Conservation (phyloP, 2,113 vertebrate species). For the Sakesphorus luctuosus region DNA sequence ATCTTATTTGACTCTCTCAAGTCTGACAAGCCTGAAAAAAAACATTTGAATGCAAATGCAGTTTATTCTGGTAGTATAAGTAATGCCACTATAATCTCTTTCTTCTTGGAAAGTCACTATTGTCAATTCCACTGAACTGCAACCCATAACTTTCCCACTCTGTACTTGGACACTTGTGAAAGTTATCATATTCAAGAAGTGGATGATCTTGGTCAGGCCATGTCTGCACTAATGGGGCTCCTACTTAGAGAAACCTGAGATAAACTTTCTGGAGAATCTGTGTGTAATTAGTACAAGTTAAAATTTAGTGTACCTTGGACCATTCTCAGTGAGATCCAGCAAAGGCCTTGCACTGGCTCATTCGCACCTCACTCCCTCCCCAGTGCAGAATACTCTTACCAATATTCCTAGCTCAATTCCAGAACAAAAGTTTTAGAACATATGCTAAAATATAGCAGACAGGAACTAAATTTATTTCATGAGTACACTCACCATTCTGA, state of each 20-base stretch:
- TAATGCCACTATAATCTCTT: background rate
- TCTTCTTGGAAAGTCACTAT: background rate
- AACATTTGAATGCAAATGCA: background rate
- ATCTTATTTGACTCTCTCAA: background rate
- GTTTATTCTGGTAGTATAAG: background rate
- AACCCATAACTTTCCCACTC: fast-evolving
- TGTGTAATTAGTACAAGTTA: background rate
- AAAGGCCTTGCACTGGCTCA: background rate
- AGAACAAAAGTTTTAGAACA: background rate
- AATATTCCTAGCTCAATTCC: background rate
- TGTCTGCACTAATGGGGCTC: background rate
- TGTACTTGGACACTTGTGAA: background rate
- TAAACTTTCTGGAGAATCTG: background rate
- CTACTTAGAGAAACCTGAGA: background rate
- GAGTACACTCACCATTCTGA: background rate
- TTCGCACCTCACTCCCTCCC: fast-evolving
- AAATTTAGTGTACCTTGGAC: background rate
- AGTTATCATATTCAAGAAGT: fast-evolving
- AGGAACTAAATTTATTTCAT: background rate
- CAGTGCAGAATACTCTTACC: background rate
- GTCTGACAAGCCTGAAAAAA: background rate
- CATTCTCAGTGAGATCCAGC: background rate
- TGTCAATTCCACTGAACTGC: background rate
- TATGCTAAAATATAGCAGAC: background rate
- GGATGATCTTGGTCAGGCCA: background rate